Conservation (phyloP, 2,797 vertebrate species). For the Hippoglossus hippoglossus region DNA sequence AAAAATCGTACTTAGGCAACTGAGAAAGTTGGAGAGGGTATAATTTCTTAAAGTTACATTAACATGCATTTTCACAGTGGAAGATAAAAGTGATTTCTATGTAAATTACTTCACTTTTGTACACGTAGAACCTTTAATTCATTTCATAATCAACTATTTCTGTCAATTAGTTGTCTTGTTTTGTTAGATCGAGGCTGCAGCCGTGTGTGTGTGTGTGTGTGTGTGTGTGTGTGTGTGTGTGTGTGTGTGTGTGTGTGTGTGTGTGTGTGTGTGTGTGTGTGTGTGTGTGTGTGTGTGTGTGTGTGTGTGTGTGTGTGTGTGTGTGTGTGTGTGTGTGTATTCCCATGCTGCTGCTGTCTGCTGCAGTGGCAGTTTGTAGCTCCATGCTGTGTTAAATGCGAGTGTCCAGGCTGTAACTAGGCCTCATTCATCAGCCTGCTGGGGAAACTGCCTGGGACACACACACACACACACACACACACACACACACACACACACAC, state of each 20-base stretch:
- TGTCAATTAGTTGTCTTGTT: conserved; percentile 13
- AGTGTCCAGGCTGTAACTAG: conserved; percentile 69
- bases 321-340: conserved; percentile 31
- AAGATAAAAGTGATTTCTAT: background rate
- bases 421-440: conserved; percentile 77
- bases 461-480: conserved; percentile 32
- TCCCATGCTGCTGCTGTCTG: conserved; percentile 63
- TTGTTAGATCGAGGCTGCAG: conserved; percentile 18
- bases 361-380: conserved; percentile 61
- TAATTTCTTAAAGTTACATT: too few species aligned
- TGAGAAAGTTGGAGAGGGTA: too few species aligned
- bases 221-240: conserved; percentile 25
- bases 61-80: too few species aligned
- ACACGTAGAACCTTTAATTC: background rate
- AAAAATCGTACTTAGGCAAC: too few species aligned
- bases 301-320: conserved; percentile 12
- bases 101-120: too few species aligned
- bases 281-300: too few species aligned
- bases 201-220: conserved; percentile 13
- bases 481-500: conserved; percentile 11
- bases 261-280: conserved; percentile 26
- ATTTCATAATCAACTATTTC: conserved; percentile 20
- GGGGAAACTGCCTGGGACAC: conserved; percentile 52
- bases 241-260: conserved; percentile 18
- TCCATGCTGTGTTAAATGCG: conserved; percentile 77